A percentile compares a stretch with the other conserved stretches of the same genome.
Evolutionary conservation across 2,888 invertebrate species (phyloP).

Genomic region (Anticlea derivata): DNA sequence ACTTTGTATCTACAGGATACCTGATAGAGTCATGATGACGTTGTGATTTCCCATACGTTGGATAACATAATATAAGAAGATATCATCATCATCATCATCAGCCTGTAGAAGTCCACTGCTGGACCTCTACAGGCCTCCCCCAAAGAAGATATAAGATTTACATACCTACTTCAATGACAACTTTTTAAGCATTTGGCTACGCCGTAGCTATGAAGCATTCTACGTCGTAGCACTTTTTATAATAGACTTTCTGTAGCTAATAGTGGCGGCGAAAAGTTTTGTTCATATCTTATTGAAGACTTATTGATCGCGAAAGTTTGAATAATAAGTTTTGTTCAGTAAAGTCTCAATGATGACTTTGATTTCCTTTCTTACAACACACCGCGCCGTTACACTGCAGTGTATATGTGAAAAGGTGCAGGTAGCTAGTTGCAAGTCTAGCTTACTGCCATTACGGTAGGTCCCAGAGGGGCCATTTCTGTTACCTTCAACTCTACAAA

Average conservation of each 20-base stretch:
- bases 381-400: not conserved
- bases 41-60: not conserved
- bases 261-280: too few relatives aligned
- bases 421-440: not conserved
- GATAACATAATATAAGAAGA: not conserved
- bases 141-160: too few relatives aligned
- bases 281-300: too few relatives aligned
- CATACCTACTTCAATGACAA: too few relatives aligned
- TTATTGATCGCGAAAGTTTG: too few relatives aligned
- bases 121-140: too few relatives aligned
- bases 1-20: slow-evolving; percentile 17
- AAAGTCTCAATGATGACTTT: too few relatives aligned
- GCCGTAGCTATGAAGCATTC: slow-evolving; percentile 4
- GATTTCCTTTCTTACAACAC: not conserved
- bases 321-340: too few relatives aligned
- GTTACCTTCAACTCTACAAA: slow-evolving; percentile 18
- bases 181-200: not conserved
- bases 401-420: not conserved
- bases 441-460: slow-evolving; percentile 8
- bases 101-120: too few relatives aligned
- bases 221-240: slow-evolving; percentile 10
- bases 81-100: too few relatives aligned
- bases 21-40: slow-evolving; percentile 13
- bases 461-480: slow-evolving; percentile 4
- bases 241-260: too few relatives aligned